phyloP scores from a whole-genome alignment of 2,888 invertebrate species.

The Drosophila tanythrix region DNA sequence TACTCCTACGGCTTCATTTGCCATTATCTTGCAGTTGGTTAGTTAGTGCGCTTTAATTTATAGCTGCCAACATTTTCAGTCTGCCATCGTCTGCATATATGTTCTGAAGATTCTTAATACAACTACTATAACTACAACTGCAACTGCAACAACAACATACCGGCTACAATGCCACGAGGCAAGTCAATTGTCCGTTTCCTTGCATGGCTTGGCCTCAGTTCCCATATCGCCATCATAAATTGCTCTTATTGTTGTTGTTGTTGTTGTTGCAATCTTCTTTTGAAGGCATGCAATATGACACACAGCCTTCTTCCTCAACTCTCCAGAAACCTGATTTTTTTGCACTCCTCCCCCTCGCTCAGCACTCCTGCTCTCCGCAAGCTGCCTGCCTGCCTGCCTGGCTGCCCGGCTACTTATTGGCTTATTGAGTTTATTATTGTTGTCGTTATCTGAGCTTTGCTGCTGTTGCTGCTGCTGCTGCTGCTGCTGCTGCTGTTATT shows the following conservation, averaged over 20 bases:
- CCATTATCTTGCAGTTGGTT: slow-evolving; percentile 73
- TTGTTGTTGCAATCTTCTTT: slow-evolving; percentile 23
- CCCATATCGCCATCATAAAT: slow-evolving; percentile 56
- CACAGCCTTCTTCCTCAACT: slow-evolving; percentile 12
- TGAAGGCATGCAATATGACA: slow-evolving; percentile 62
- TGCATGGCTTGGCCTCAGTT: slow-evolving; percentile 23
- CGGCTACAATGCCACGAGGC: slow-evolving; percentile 71
- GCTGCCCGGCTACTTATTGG: slow-evolving; percentile 57
- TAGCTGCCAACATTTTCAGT: slow-evolving; percentile 57
- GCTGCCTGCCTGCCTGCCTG: neutral
- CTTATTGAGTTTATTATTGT: slow-evolving; percentile 72
- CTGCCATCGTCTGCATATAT: slow-evolving; percentile 34
- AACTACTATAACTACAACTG: slow-evolving; percentile 35
- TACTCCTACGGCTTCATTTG: slow-evolving; percentile 79
- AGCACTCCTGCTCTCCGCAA: neutral
- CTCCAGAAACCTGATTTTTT: neutral
- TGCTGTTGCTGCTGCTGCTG: slow-evolving; percentile 6
- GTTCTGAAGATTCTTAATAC: slow-evolving; percentile 35
- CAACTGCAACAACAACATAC: neutral
- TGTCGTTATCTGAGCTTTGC: slow-evolving; percentile 57
- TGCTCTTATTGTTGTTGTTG: slow-evolving; percentile 9
- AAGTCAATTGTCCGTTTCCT: slow-evolving; percentile 69
- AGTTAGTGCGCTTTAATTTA: slow-evolving; percentile 76
- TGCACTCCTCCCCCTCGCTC: neutral
- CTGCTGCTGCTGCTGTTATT: slow-evolving; percentile 10